Conservation (phyloP, 2,113 vertebrate species). For the Oreochromis tanganicae region DNA sequence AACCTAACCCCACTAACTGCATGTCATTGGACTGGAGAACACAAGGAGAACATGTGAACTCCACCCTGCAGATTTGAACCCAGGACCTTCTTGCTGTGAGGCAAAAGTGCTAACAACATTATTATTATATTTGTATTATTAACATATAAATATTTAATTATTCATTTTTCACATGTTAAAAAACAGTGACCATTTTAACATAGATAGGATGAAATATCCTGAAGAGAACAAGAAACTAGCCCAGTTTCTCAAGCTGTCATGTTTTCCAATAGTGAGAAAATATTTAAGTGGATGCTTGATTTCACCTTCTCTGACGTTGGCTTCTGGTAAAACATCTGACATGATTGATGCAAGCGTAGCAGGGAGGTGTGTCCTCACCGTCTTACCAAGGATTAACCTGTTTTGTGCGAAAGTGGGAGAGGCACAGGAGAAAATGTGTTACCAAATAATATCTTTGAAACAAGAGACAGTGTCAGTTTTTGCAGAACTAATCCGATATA, state of each 20-base stretch:
- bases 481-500: not conserved
- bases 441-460: not conserved
- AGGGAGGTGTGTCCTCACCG: conserved; percentile 29
- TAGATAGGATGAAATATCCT: not conserved
- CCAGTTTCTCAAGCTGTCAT: not conserved
- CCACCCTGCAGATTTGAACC: not conserved
- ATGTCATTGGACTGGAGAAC: not conserved
- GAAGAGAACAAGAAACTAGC: not conserved
- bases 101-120: not conserved
- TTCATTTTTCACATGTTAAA: not conserved
- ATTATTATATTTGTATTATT: not conserved
- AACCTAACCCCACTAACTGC: not conserved
- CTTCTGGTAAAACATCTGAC: not conserved
- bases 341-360: not conserved
- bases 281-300: not conserved
- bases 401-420: not conserved
- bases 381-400: not conserved
- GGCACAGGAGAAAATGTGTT: not conserved
- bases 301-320: not conserved
- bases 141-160: not conserved
- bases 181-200: not conserved
- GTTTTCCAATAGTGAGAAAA: not conserved
- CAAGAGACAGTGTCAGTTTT: not conserved
- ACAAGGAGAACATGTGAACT: not conserved
- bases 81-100: not conserved